Percentiles rank a stretch among this genome's conserved stretches.
Evolutionary conservation across 2,888 invertebrate species (phyloP).

Genomic region (Melieria omissa): DNA sequence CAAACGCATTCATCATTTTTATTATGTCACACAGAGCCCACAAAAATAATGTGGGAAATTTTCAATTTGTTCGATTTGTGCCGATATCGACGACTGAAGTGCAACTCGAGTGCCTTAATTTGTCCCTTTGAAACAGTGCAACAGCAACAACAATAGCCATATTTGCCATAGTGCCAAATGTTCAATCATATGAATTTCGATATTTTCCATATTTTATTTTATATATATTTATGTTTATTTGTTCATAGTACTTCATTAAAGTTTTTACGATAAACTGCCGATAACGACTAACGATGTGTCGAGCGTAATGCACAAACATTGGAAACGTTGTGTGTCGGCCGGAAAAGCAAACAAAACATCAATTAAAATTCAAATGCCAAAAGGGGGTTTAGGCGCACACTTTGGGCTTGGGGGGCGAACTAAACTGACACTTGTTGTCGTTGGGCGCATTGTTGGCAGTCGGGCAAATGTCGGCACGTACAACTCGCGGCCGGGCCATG

Average conservation of each 20-base stretch:
- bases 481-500: no score
- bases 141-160: no score
- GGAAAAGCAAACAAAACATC: slow-evolving; percentile 43
- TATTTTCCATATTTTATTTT: neutral
- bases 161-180: neutral
- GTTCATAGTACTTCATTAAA: no score
- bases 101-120: slow-evolving; percentile 3
- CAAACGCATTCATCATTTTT: slow-evolving; percentile 4
- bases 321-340: neutral
- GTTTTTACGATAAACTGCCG: no score
- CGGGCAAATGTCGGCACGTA: no score
- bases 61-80: slow-evolving; percentile 35
- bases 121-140: neutral
- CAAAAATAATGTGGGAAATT: slow-evolving; percentile 43
- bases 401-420: no score
- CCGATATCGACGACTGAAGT: neutral
- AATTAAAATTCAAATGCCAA: slow-evolving; percentile 46
- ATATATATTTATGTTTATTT: neutral
- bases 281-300: no score
- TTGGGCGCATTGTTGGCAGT: no score
- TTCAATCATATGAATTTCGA: neutral
- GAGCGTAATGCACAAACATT: neutral
- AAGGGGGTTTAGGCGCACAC: slow-evolving; percentile 6
- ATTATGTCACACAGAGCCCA: neutral
- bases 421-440: neutral